Percentiles rank a stretch among this genome's conserved stretches.
Evolutionary conservation across 1,140 invertebrate species (phyloP).

Genomic region (Chionoecetes opilio): DNA sequence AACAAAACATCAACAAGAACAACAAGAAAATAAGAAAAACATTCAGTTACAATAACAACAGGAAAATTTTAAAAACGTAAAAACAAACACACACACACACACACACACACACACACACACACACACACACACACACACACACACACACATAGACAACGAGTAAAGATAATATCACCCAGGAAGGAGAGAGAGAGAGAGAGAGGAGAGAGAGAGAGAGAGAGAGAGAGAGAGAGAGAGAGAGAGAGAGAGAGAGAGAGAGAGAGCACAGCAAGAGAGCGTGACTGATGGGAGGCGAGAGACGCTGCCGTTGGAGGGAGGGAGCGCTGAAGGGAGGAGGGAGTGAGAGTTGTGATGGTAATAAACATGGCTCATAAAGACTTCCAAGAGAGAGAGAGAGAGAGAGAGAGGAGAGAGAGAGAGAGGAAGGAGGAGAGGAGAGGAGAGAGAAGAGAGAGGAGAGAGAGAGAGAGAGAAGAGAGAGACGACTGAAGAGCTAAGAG

Average conservation of each 20-base stretch:
- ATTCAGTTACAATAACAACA: not conserved
- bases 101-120: conserved; percentile 12
- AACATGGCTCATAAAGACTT: conserved; percentile 66
- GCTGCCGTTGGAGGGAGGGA: conserved; percentile 43
- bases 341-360: conserved; percentile 66
- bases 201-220: no score
- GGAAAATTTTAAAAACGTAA: not conserved
- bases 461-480: conserved; percentile 31
- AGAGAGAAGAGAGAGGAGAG: conserved; percentile 54
- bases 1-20: not conserved
- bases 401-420: conserved; percentile 52
- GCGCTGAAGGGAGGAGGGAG: conserved; percentile 61
- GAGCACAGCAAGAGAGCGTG: conserved; percentile 60
- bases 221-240: conserved; percentile 47
- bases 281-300: conserved; percentile 54
- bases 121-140: no score
- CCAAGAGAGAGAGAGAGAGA: conserved; percentile 52
- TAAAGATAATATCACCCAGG: no score
- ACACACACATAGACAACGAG: no score
- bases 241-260: conserved; percentile 58
- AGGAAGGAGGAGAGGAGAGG: conserved; percentile 44
- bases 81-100: conserved; percentile 1
- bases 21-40: not conserved
- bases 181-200: no score
- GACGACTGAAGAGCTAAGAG: not conserved